Base-by-base conservation (phyloP, 2,888 invertebrate species). In the Diogma glabrata region DNA sequence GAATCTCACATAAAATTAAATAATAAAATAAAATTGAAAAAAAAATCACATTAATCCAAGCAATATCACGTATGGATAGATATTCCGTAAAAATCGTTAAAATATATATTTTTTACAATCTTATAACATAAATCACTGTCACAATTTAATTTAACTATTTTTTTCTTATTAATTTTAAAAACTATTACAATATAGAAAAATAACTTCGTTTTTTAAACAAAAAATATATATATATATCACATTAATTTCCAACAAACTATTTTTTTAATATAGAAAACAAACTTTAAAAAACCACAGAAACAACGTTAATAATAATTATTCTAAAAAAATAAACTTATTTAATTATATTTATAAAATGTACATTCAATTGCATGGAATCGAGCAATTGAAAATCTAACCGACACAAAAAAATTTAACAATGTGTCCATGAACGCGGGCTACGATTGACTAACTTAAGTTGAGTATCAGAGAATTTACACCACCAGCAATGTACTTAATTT, bases 401-500 rank as follows among this genome's bases (percentile, higher is more conserved):
- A 43, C 43, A 43, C 24, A 60, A 62, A 65, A 62, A 50, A 51
- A 47, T 54, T 66, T 65, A 66, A 66, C 69, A 64, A 69, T 69
- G 66, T 22, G 65, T 62, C 63, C 64, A 63, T 67, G 65, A 67
- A 68, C 66, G 65, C 69, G 69, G 66, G 65, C 64, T 64, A 68
- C 68, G 69, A 69, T 68, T 67, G 66, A 70, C 69, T 69, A 68
- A 70, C 62, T 62, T 61, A 51, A 36, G 46, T 24, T 24, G 46
- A 46, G 46, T 24, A 46, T 46, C 46, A 23, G 23, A 22, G 46
- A 46, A 43, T 17, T 23, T 17, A 63, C 60, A 50, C 53, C 52
- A 55, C 54, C 51, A 51, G 56, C 53, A 51, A 56, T 53, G 54
- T 55, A 53, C 53, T 51, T 53, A n/a, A n/a, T 24, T 46, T 46